phyloP scores from a whole-genome alignment of 2,888 invertebrate species.

The Nemapogon koenigi region DNA sequence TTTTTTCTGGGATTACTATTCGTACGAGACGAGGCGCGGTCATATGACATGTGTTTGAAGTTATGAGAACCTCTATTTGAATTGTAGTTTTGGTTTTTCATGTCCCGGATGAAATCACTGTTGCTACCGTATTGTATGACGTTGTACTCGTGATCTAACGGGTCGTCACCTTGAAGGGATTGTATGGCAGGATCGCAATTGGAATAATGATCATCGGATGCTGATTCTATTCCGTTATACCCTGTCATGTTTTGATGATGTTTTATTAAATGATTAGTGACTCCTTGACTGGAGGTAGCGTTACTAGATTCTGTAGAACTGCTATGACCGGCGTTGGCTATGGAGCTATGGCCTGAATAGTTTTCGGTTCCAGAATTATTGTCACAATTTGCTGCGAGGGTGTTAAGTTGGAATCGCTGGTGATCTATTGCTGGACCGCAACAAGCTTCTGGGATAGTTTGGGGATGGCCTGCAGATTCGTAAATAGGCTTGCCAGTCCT shows the following conservation, averaged over 20 bases:
- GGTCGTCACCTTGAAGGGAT: conserved; percentile 54
- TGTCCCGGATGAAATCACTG: conserved; percentile 54
- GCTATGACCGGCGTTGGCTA: conserved; percentile 59
- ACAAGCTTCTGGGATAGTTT: conserved; percentile 44
- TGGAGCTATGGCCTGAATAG: conserved; percentile 68
- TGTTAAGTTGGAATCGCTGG: conserved; percentile 57
- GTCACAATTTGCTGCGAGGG: conserved; percentile 63
- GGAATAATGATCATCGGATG: conserved; percentile 58
- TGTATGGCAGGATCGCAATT: conserved; percentile 60
- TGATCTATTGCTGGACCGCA: conserved; percentile 52
- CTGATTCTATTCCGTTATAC: conserved; percentile 57
- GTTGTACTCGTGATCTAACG: conserved; percentile 58
- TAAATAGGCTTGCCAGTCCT: conserved; percentile 80
- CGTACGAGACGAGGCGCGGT: conserved; percentile 54
- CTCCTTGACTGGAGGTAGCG: conserved; percentile 57
- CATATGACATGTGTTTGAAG: conserved; percentile 60
- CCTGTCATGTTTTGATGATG: conserved; percentile 48
- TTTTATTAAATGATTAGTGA: conserved; percentile 57
- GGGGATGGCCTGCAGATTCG: conserved; percentile 62
- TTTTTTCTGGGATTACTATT: conserved; percentile 60
- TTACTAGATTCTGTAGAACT: conserved; percentile 61
- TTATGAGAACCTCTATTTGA: conserved; percentile 58
- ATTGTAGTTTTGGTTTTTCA: conserved; percentile 63
- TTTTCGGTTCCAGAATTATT: conserved; percentile 70
- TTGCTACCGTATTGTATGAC: conserved; percentile 60